A percentile compares a stretch with the other conserved stretches of the same genome.
Conservation (phyloP, 2,113 vertebrate genomes). For the Tragelaphus imberbis region DNA sequence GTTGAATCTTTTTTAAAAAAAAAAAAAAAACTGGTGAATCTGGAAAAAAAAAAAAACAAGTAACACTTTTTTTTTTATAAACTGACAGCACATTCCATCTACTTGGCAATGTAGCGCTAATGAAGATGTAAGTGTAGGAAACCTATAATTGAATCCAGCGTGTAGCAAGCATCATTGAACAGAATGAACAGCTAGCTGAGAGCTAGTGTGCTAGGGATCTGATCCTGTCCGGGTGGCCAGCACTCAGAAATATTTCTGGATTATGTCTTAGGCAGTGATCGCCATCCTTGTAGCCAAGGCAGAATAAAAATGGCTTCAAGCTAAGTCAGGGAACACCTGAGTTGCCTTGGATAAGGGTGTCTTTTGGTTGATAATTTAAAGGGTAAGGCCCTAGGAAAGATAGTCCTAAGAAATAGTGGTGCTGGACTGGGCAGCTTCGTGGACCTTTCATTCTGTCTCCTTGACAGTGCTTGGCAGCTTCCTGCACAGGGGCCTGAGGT, state of each 20-base stretch:
- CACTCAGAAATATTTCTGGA: slow-evolving; percentile 44
- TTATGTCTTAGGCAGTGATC: slow-evolving; percentile 40
- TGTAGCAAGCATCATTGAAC: slow-evolving; percentile 27
- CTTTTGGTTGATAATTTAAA: background rate
- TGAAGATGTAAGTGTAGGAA: slow-evolving; percentile 68
- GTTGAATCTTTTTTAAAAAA: slow-evolving; percentile 57
- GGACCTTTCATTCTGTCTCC: background rate
- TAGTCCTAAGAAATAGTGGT: background rate
- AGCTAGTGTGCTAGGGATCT: slow-evolving; percentile 28
- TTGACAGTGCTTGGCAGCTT: background rate
- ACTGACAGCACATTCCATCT: slow-evolving; percentile 63
- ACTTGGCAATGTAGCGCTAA: slow-evolving; percentile 66
- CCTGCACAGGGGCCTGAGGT: background rate
- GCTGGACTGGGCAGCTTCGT: background rate
- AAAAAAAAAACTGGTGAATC: background rate
- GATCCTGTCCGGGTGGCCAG: slow-evolving; percentile 23
- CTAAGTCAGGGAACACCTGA: background rate
- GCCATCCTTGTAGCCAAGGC: slow-evolving; percentile 10
- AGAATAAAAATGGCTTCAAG: background rate
- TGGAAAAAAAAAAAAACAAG: background rate
- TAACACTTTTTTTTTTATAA: slow-evolving; percentile 60
- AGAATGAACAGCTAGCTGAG: slow-evolving; percentile 47
- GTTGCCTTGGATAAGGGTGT: background rate
- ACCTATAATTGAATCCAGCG: slow-evolving; percentile 66
- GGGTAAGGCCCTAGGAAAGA: background rate